Evolutionary conservation across 1,140 invertebrate genomes (phyloP).

Genomic region (Schlechtendalia chinensis): DNA sequence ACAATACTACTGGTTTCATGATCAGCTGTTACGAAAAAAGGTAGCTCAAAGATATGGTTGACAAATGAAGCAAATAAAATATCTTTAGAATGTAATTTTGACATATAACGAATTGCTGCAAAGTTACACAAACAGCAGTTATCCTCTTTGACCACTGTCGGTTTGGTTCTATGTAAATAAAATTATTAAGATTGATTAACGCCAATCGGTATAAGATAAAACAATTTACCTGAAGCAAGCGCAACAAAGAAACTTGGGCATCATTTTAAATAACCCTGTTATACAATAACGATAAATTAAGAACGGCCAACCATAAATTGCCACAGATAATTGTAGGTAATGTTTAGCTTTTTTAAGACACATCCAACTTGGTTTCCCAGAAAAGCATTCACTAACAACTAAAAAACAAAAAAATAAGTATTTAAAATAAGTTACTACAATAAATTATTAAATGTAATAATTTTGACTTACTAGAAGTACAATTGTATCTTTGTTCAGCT

Average conservation of each 20-base stretch:
- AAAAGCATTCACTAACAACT: conserved; percentile 63
- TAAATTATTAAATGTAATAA: not conserved
- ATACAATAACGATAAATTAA: conserved; percentile 74
- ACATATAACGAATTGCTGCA: conserved; percentile 76
- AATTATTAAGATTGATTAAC: not conserved
- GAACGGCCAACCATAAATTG: conserved; percentile 88
- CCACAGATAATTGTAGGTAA: conserved; percentile 75
- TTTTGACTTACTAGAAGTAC: conserved; percentile 61
- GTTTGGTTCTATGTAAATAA: conserved; percentile 61
- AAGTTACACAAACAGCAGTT: conserved; percentile 89
- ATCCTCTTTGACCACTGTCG: conserved; percentile 72
- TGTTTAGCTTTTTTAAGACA: conserved; percentile 71
- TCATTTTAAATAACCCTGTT: conserved; percentile 72
- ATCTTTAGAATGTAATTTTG: conserved; percentile 71
- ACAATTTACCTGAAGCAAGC: conserved; percentile 68
- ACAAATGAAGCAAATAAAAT: conserved; percentile 84
- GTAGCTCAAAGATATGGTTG: conserved; percentile 83
- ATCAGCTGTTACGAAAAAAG: conserved; percentile 84
- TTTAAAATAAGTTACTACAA: not conserved
- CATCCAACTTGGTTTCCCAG: conserved; percentile 72
- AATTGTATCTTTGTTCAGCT: conserved; percentile 66
- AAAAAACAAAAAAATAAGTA: conserved; percentile 41
- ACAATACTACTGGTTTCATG: conserved; percentile 79
- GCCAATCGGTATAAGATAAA: not conserved
- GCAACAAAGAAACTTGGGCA: conserved; percentile 70